Conservation (phyloP, 2,113 vertebrate genomes). For the Heterocephalus glaber region DNA sequence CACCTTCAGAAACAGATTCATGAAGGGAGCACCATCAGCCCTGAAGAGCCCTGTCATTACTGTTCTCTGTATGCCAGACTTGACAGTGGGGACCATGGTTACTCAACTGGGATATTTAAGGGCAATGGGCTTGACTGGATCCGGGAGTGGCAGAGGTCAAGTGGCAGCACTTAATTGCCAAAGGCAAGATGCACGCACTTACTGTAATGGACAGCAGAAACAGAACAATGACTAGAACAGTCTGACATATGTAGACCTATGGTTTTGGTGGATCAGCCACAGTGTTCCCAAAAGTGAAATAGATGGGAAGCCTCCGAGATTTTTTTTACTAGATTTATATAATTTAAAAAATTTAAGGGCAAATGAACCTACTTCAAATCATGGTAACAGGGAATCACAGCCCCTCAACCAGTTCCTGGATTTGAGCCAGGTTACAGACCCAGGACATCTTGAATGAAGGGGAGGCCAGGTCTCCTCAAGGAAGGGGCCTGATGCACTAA, state of each 20-base stretch:
- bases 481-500: not conserved
- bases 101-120: not conserved
- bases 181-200: not conserved
- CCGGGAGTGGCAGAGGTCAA: not conserved
- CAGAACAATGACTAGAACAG: not conserved
- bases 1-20: not conserved
- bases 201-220: not conserved
- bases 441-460: not conserved
- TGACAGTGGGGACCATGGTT: not conserved
- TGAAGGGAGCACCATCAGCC: not conserved
- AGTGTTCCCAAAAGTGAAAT: too few relatives aligned
- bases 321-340: not conserved
- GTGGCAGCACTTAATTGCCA: not conserved
- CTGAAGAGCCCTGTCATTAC: not conserved
- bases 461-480: not conserved
- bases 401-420: not conserved
- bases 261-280: too few relatives aligned
- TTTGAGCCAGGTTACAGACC: not conserved
- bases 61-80: not conserved
- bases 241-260: not conserved
- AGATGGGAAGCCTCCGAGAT: not conserved
- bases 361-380: not conserved
- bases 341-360: not conserved
- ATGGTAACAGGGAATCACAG: not conserved
- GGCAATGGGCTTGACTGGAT: not conserved